phyloP scores from a whole-genome alignment of 2,888 invertebrate species.

The Platyscelio sp. region DNA sequence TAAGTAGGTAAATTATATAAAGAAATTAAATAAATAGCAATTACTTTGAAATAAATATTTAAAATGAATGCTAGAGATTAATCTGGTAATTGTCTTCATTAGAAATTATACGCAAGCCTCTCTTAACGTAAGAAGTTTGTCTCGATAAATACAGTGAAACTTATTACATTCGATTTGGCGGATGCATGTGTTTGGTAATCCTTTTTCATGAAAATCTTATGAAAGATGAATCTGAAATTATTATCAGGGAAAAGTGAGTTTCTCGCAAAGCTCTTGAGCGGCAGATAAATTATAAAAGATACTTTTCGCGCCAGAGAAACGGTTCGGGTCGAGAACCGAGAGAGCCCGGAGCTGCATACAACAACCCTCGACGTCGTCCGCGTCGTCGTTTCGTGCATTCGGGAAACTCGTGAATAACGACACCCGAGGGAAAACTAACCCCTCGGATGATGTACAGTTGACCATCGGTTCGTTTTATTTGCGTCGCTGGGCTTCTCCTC shows the following conservation, averaged over 20 bases:
- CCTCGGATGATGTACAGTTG: constrained; percentile 65
- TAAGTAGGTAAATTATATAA: no score
- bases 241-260: constrained; percentile 53
- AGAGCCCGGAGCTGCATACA: constrained; percentile 26
- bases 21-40: no score
- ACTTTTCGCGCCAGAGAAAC: constrained; percentile 36
- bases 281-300: constrained; percentile 65
- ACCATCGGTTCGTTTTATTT: constrained; percentile 61
- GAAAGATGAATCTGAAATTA: constrained; percentile 58
- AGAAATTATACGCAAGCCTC: constrained; percentile 31
- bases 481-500: constrained; percentile 23
- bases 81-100: no score
- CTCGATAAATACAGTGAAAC: constrained; percentile 44
- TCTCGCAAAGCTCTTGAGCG: constrained; percentile 50
- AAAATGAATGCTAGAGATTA: no score
- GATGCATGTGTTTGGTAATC: constrained; percentile 31
- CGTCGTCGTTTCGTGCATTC: constrained; percentile 57
- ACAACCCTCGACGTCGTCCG: constrained; percentile 41
- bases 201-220: constrained; percentile 48
- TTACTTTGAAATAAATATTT: no score
- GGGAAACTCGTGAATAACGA: constrained; percentile 65
- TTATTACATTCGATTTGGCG: constrained; percentile 60
- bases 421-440: constrained; percentile 66
- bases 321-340: background rate
- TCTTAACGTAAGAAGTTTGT: constrained; percentile 29